phyloP scores from a whole-genome alignment of 2,797 vertebrate genomes.

The Eulemur albifrons region DNA sequence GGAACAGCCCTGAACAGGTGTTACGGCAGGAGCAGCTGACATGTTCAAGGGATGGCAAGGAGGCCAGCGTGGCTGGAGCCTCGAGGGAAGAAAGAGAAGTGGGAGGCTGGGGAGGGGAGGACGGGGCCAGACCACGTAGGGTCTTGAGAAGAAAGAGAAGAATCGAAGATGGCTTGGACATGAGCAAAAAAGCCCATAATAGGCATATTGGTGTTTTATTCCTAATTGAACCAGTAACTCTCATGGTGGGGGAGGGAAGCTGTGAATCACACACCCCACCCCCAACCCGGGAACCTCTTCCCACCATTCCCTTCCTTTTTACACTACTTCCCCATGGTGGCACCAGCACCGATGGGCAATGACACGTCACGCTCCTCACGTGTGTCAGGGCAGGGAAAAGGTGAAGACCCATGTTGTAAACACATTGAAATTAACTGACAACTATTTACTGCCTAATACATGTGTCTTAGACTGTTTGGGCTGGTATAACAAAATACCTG shows the following conservation, averaged over 20 bases:
- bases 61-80: not conserved
- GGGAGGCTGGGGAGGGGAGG: not conserved
- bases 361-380: rapidly evolving
- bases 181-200: not conserved
- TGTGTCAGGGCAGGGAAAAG: not conserved
- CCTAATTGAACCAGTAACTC: not conserved
- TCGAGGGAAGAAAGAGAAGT: not conserved
- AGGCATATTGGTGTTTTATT: not conserved
- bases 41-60: not conserved
- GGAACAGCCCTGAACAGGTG: not conserved
- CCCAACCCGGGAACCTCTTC: not conserved
- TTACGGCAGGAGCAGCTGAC: not conserved
- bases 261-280: rapidly evolving
- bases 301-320: not conserved
- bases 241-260: not conserved
- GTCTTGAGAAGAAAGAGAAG: not conserved
- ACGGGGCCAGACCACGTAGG: rapidly evolving
- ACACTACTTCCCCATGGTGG: too few species aligned
- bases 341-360: rapidly evolving
- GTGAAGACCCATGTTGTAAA: not conserved
- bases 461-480: not conserved
- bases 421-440: not conserved
- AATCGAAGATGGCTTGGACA: not conserved
- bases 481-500: too few species aligned
- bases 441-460: too few species aligned